phyloP scores from a whole-genome alignment of 1,140 invertebrate species.

The Eueides isabella region DNA sequence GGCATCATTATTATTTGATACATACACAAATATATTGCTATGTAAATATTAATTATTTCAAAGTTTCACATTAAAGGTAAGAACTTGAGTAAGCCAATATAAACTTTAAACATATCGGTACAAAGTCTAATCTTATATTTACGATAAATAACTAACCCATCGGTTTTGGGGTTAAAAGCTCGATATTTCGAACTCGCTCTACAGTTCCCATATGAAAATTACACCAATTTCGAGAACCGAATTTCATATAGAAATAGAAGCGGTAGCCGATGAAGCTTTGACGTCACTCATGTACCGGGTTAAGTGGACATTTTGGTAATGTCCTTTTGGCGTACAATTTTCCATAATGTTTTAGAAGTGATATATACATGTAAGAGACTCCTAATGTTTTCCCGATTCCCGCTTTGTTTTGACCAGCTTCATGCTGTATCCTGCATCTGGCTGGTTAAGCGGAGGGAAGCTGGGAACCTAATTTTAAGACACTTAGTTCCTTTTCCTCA shows the following conservation, averaged over 20 bases:
- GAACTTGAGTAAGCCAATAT: neutral
- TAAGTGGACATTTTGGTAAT: conserved; percentile 13
- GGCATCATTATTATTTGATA: neutral
- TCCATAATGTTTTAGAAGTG: neutral
- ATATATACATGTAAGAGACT: no score
- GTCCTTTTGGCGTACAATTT: conserved; percentile 11
- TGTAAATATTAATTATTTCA: conserved; percentile 1
- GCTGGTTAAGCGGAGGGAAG: neutral
- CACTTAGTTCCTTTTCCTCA: neutral
- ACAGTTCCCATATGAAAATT: conserved; percentile 12
- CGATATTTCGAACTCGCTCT: conserved; percentile 3
- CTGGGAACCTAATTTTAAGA: neutral
- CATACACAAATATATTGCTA: neutral
- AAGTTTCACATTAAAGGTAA: neutral
- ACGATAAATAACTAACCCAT: neutral
- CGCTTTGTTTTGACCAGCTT: neutral
- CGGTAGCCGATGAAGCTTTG: neutral
- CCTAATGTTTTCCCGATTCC: no score
- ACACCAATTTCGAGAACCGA: neutral
- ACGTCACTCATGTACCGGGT: neutral
- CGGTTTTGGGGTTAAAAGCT: conserved; percentile 6
- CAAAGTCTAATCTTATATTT: neutral
- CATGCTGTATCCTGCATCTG: neutral
- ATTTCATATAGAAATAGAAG: conserved; percentile 2
- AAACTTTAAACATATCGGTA: neutral